A percentile compares a stretch with the other conserved stretches of the same genome.
Evolutionary conservation across 2,888 invertebrate genomes (phyloP).

Genomic region (Homarus gammarus): DNA sequence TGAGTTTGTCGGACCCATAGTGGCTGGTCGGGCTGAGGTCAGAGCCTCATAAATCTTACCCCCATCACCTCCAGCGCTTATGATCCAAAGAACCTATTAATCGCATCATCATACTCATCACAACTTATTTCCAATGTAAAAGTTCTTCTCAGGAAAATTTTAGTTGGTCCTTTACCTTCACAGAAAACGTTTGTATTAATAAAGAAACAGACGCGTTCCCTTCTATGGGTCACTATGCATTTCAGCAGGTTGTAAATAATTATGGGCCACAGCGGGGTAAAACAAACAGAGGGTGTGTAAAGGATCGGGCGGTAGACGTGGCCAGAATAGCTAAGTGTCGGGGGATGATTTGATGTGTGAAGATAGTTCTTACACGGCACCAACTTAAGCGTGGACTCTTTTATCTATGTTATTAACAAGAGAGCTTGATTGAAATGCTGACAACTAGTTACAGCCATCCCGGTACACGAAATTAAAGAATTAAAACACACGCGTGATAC

Average conservation of each 20-base stretch:
- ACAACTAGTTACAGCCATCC: neutral
- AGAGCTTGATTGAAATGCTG: neutral
- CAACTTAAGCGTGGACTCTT: neutral
- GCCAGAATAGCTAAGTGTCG: conserved; percentile 47
- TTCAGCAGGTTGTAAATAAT: conserved; percentile 51
- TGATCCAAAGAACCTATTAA: neutral
- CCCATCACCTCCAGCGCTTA: conserved; percentile 43
- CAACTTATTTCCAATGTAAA: too few relatives aligned
- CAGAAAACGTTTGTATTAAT: neutral
- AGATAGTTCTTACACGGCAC: conserved; percentile 44
- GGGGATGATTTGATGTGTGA: conserved; percentile 51
- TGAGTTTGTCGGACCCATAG: conserved; percentile 34
- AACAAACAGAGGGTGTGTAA: conserved; percentile 64
- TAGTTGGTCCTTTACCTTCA: neutral
- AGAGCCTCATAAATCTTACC: conserved; percentile 50
- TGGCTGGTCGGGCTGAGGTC: conserved; percentile 24
- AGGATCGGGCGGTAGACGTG: conserved; percentile 44
- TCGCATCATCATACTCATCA: neutral
- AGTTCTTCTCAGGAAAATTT: neutral
- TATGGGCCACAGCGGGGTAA: conserved; percentile 60
- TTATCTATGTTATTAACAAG: neutral
- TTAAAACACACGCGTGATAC: neutral
- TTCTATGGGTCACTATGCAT: conserved; percentile 44
- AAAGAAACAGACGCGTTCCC: neutral
- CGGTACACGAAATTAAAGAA: neutral